These are phyloP conservation scores for Psilopogon haemacephalus DNA, from an alignment of 2,113 vertebrate species.

Conservation along the genomic window DNA sequence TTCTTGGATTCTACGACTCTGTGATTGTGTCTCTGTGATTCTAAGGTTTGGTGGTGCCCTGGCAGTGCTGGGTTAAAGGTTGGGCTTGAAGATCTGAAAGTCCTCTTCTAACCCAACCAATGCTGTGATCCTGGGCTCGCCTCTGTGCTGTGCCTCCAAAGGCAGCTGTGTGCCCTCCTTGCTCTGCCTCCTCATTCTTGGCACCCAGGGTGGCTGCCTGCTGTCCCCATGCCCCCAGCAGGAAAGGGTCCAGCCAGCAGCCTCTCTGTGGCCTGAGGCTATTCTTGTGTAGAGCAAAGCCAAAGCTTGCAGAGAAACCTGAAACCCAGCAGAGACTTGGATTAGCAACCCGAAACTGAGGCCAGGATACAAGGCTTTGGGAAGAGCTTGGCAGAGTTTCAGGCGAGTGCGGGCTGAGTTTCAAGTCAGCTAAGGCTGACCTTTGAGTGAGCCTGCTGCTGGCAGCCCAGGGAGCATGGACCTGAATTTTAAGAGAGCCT, in stretches of 20 bases:
- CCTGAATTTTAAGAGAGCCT: slow-evolving; percentile 15
- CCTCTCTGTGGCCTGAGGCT: not conserved
- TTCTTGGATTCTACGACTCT: too few relatives aligned
- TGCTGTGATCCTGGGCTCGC: not conserved
- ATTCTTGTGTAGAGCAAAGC: not conserved
- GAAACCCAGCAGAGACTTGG: slow-evolving; percentile 45
- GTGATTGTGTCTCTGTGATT: too few relatives aligned
- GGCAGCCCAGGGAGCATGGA: not conserved
- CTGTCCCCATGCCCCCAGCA: not conserved
- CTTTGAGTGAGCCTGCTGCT: slow-evolving; percentile 54
- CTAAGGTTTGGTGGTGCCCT: not conserved
- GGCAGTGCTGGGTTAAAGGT: not conserved
- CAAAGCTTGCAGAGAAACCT: slow-evolving; percentile 1
- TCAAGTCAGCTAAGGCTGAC: slow-evolving; percentile 37
- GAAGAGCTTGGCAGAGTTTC: slow-evolving; percentile 52
- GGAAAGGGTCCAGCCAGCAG: not conserved
- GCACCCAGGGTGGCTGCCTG: not conserved
- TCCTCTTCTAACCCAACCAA: not conserved
- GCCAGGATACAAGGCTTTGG: slow-evolving; percentile 36
- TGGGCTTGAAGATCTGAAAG: not conserved
- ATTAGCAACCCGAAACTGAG: slow-evolving; percentile 41
- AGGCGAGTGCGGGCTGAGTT: slow-evolving; percentile 11
- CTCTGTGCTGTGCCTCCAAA: not conserved
- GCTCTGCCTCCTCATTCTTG: not conserved
- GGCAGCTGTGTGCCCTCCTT: not conserved